Evolutionary conservation across 1,140 invertebrate species (phyloP), one percentile per base, ranked within the genome.

Genomic region (Drosophila ercepeae): DNA sequence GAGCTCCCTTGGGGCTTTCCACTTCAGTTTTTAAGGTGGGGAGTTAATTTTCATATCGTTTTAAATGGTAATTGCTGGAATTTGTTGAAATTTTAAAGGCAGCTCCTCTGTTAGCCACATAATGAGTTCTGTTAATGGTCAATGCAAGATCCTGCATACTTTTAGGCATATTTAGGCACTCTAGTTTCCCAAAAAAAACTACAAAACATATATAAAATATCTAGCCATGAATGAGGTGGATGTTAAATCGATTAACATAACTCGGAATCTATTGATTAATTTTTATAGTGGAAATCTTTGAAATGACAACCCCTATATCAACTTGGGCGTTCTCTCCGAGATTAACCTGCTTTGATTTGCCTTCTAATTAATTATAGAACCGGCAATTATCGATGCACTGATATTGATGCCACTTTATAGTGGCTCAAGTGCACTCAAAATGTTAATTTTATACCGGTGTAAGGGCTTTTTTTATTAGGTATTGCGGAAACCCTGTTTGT

Each of bases 361-460:
- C 61, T 34, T n/a, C 64, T 53, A 29, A 53, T 68, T 68, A 68
- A 23, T 44, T 68, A 39, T 8, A 11, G 13, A 41, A 14, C 8
- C n/a, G n/a, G 39, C 16, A 67, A 67, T 68, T 45, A 68, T 8
- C 61, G 23, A 67, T 53, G 16, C 23, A 67, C 61, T 34, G 53
- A 52, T 36, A 67, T 48, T 34, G 53, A 52, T 36, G 27, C 21
- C 11, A 34, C 27, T 39, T 25, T 27, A 13, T 19, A 23, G 8
- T 41, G n/a, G n/a, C n/a, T n/a, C n/a, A n/a, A 7, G 21, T 8
- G 23, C 18, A 16, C 25, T n/a, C 18, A 7, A 13, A 16, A 23
- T 32, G 21, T 14, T 32, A 50, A 53, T 67, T 16, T n/a, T 6
- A 16, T 14, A 19, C 25, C 41, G 42, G 25, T 45, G 8, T 11